Base-by-base conservation (phyloP, 2,113 vertebrate genomes). In the Phasianus colchicus region DNA sequence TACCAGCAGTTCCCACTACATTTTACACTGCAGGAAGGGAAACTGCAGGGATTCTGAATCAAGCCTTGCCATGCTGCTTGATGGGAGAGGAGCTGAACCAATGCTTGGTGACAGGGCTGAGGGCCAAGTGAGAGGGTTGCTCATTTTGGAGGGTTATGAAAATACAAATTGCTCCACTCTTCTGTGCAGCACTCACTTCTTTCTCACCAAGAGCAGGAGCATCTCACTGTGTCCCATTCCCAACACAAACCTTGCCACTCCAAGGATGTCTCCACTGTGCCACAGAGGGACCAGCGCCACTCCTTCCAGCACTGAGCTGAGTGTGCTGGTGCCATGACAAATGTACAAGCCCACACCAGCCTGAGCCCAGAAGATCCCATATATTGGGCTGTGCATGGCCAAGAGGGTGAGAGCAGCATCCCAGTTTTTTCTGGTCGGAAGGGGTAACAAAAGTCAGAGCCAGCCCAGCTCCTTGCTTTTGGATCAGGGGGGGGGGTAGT, bases 1-100 rank as follows among this genome's bases (percentile, higher is more conserved):
- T 0, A 10, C 63, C 77, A 87, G 54, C 22, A 52, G 34, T 64
- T 95, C 78, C 19, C 70, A n/a, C 21, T 2, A 5, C 50, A 29
- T 78, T 92, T 81, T 55, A 48, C 0, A 0, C 17, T 50, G 22
- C 61, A 6, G 4, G 47, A n/a, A 0, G 2, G 60, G 19, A 45
- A 63, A 45, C 25, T 0, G 0, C 34, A 48, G 54, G 74, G 72
- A 79, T 96, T 89, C 58, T 85, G 89, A 71, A n/a, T 36, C 67
- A 27, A 61, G 25, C 36, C n/a, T 4, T 58, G 60, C 67, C 38
- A 30, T 55, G 13, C 45, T 92, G 55, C 34, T 70, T 0, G 0
- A 2, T 77, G 80, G 67, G 64, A 80, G 55, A 73, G 34, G 13
- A 21, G 16, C 9, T 84, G 57, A 40, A 18, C 6, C 57, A n/a